Conservation (phyloP, 1,140 invertebrate genomes). For the Hermatobates lingyangjiaoensis region DNA sequence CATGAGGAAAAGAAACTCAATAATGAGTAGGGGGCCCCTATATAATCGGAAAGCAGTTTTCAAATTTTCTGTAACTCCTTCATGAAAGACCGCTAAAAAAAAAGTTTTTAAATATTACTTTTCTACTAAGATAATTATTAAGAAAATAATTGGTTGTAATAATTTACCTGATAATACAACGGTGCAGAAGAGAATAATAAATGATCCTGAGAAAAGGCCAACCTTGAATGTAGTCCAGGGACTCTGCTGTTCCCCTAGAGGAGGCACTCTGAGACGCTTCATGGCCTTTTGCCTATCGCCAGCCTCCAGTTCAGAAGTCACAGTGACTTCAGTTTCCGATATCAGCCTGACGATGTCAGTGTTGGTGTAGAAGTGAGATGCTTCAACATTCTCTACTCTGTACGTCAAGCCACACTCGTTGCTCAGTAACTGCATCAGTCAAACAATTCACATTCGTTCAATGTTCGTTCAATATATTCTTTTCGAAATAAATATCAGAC, state of each 20-base stretch:
- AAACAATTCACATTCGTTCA: too few relatives aligned
- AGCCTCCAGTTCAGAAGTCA: constrained; percentile 66
- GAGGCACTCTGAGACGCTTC: constrained; percentile 71
- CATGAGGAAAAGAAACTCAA: constrained; percentile 67
- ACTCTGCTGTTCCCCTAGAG: constrained; percentile 60
- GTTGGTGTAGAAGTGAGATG: constrained; percentile 64
- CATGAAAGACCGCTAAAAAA: constrained; percentile 26
- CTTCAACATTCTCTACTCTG: constrained; percentile 60
- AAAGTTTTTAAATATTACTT: constrained; percentile 1
- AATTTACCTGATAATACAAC: constrained; percentile 46
- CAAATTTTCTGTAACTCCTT: constrained; percentile 26
- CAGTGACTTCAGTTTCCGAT: constrained; percentile 55
- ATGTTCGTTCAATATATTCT: too few relatives aligned
- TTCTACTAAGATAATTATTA: neutral
- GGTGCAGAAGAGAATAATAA: constrained; percentile 53
- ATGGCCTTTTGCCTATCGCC: constrained; percentile 70
- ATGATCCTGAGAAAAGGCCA: constrained; percentile 62
- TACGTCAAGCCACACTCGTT: constrained; percentile 44
- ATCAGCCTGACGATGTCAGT: constrained; percentile 77
- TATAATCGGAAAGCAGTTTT: constrained; percentile 46
- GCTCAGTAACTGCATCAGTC: constrained; percentile 32
- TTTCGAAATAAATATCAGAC: too few relatives aligned
- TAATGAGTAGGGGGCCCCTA: constrained; percentile 60
- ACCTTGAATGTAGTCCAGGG: constrained; percentile 73
- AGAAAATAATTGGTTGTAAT: constrained; percentile 10